Percentiles rank a stretch among this genome's conserved stretches.
Conservation (phyloP, 2,888 invertebrate genomes). For the Cephus pygmeus region DNA sequence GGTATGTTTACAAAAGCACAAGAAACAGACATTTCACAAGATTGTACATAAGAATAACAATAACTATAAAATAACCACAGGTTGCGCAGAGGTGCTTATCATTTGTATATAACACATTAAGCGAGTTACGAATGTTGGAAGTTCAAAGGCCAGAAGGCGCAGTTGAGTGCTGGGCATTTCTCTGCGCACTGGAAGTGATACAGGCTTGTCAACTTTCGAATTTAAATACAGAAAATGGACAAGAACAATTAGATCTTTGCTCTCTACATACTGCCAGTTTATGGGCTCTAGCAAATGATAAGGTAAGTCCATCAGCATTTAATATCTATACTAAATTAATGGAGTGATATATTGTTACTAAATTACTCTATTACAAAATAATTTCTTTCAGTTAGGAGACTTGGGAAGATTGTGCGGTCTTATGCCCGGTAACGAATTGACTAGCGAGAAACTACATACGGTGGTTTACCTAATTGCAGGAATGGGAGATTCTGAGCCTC, state of each 20-base stretch:
- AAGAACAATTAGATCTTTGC: slow-evolving; percentile 73
- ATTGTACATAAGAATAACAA: neutral
- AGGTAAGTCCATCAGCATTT: slow-evolving; percentile 67
- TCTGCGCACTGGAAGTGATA: slow-evolving; percentile 90
- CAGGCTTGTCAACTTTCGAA: slow-evolving; percentile 78
- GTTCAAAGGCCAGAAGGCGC: slow-evolving; percentile 85
- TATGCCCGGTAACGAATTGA: slow-evolving; percentile 83
- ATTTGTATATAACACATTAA: slow-evolving; percentile 89
- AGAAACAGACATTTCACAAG: neutral
- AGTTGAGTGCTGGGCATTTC: slow-evolving; percentile 91
- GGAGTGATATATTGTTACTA: neutral
- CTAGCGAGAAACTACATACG: slow-evolving; percentile 88
- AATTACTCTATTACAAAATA: neutral
- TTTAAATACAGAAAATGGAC: slow-evolving; percentile 74
- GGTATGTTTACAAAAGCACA: slow-evolving; percentile 66
- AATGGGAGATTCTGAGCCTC: slow-evolving; percentile 80
- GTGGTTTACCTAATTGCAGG: slow-evolving; percentile 93
- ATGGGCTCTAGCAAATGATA: slow-evolving; percentile 89
- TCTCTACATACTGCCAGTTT: slow-evolving; percentile 87
- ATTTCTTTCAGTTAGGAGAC: slow-evolving; percentile 75
- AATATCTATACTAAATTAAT: neutral
- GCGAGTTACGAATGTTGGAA: slow-evolving; percentile 85
- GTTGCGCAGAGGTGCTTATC: slow-evolving; percentile 89
- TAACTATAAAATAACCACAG: slow-evolving; percentile 57
- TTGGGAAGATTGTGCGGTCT: slow-evolving; percentile 92